Evolutionary conservation across 2,888 invertebrate genomes (phyloP), one percentile per base, ranked within the genome.

Genomic region (Entomobrya proxima): DNA sequence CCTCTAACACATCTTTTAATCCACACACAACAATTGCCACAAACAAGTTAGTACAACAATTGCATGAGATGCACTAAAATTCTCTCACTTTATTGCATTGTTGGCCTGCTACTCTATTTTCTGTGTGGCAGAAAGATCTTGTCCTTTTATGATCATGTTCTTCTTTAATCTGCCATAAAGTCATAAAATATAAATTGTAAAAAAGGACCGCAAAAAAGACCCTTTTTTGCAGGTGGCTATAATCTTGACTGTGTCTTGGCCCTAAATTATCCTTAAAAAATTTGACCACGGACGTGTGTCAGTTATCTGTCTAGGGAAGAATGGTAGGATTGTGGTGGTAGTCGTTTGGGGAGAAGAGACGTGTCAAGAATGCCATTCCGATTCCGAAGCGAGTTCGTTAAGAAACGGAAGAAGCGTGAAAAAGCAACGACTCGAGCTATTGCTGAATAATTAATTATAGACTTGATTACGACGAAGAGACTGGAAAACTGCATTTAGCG

Each of bases 391-490:
- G 32, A 58, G 58, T n/a, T n/a, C n/a, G 58, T 18, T 24, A 67
- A 67, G 67, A 67, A 67, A 37, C 5, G 67, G 24, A 67, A 67
- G 67, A 67, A 67, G 40, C 67, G 67, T 24, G 35, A 64, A 64
- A 64, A 64, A 6, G 18, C n/a, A 35, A 18, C 15, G 7, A 6
- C 18, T 2, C 35, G 18, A 35, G 1, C 32, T 2, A 37, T 35
- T 64, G 27, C 24, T 4, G n/a, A 58, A 13, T 27, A 52, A 21
- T 3, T 50, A 50, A 11, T 18, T n/a, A n/a, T n/a, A n/a, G n/a
- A n/a, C 47, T 50, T 55, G 27, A 30, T 3, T n/a, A n/a, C n/a
- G 32, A 58, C 58, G 27, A 58, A 58, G 58, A 58, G 58, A 58
- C 58, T 58, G 58, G 9, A 9, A 21, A 52, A 52, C 6, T 52